Percentiles rank a stretch among this genome's conserved stretches.
Evolutionary conservation across 64 coral and sea anemone genomes (phyloP).

Genomic region (Astreopora myriophthalma): DNA sequence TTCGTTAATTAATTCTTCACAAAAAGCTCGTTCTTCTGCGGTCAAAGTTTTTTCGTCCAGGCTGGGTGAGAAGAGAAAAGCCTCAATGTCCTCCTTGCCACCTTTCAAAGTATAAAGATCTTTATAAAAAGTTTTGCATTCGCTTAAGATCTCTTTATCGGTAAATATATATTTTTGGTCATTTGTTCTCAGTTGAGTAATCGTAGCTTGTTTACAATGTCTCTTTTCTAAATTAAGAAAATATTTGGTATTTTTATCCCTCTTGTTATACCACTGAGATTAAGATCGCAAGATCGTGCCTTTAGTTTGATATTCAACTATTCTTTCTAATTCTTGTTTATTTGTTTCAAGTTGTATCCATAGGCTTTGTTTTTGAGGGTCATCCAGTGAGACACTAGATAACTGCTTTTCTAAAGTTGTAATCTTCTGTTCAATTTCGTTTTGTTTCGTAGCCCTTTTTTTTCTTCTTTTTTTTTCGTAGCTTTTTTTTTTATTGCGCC

Average conservation of each 20-base stretch:
- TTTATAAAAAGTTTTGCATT: slow-evolving; percentile 32
- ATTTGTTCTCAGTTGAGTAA: background rate
- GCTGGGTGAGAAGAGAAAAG: background rate
- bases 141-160: too few species aligned
- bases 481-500: slow-evolving; percentile 41
- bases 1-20: slow-evolving; percentile 12
- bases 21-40: background rate
- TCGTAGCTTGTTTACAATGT: slow-evolving; percentile 27
- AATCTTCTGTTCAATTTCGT: slow-evolving; percentile 21
- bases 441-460: background rate
- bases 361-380: background rate
- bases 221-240: slow-evolving; percentile 58
- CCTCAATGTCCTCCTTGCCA: background rate
- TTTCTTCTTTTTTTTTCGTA: too few species aligned
- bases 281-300: slow-evolving; percentile 15
- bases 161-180: background rate
- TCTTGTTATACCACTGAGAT: slow-evolving; percentile 38
- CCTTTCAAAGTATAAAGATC: background rate
- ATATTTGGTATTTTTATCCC: slow-evolving; percentile 48
- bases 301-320: slow-evolving; percentile 48
- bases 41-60: too few species aligned
- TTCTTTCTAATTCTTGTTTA: slow-evolving; percentile 42
- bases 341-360: background rate
- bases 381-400: background rate
- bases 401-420: background rate